Percentiles rank a stretch among this genome's conserved stretches.
These are phyloP conservation scores for Penaeus indicus DNA, from an alignment of 1,140 invertebrate species.

Conservation along the genomic window DNA sequence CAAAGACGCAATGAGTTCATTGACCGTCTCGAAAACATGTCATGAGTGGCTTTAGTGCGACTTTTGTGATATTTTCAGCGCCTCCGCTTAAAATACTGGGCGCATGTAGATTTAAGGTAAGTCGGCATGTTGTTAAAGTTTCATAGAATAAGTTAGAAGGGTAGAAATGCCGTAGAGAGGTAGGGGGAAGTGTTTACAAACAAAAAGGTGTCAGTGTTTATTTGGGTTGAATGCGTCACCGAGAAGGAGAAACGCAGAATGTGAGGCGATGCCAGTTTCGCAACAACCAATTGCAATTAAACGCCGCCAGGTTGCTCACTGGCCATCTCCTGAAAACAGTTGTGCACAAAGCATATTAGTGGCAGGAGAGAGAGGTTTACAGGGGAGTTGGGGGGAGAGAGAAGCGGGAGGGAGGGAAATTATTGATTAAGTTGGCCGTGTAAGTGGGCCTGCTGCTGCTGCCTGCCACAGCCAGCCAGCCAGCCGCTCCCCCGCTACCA, in stretches of 20 bases:
- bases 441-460: slow-evolving; percentile 44
- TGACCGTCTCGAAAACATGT: slow-evolving; percentile 66
- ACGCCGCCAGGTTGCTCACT: too few species aligned
- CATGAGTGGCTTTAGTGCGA: slow-evolving; percentile 65
- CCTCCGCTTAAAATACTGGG: slow-evolving; percentile 64
- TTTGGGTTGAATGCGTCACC: slow-evolving; percentile 62
- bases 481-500: slow-evolving; percentile 39
- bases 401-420: slow-evolving; percentile 55
- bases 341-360: background rate
- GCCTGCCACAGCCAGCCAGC: slow-evolving; percentile 38
- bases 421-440: slow-evolving; percentile 61
- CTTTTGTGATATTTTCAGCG: slow-evolving; percentile 64
- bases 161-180: background rate
- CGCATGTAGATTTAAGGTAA: slow-evolving; percentile 66
- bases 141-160: slow-evolving; percentile 17
- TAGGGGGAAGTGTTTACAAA: slow-evolving; percentile 44
- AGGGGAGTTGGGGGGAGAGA: slow-evolving; percentile 19
- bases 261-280: slow-evolving; percentile 51
- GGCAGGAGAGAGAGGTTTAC: slow-evolving; percentile 3
- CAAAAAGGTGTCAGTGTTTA: slow-evolving; percentile 53
- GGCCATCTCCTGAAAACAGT: background rate
- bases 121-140: slow-evolving; percentile 17
- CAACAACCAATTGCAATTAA: slow-evolving; percentile 1
- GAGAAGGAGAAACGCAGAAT: slow-evolving; percentile 51
- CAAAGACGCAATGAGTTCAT: slow-evolving; percentile 66